Evolutionary conservation across 2,888 invertebrate genomes (phyloP), one percentile per base, ranked within the genome.

Genomic region (Lithosia quadra): DNA sequence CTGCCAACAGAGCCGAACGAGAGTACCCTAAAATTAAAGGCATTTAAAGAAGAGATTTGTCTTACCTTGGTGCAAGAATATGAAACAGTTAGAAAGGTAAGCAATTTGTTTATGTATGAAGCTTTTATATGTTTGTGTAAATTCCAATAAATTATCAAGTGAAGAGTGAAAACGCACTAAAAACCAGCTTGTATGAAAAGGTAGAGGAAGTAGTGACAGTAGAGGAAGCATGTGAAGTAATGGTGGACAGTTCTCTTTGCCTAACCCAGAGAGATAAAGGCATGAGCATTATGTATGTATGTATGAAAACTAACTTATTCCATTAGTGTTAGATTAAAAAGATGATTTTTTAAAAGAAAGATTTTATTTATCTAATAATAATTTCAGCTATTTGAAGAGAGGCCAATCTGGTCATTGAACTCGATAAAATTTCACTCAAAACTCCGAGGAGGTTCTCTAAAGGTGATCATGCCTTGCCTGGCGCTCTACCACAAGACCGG

Each of bases 371-470:
- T 28, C 18, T 11, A 22, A 22, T 55, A 10, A 15, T 49, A 15
- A 22, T 63, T 63, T 66, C 82, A 97, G 96, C 86, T 97, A 11
- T 99, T 99, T 90, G 96, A 98, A 65, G 96, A 98, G 67, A 96
- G 98, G 65, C 99, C 99, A 0, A 96, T 99, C 76, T 99, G 99
- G 98, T 97, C 98, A 0, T 96, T 97, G 81, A 96, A 97, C 79
- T 98, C 97, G 0, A 86, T 99, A 18, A 92, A 96, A 66, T 96
- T 96, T 83, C 95, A 96, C 60, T 96, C 97, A 0, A 96, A 96
- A 65, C 91, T 97, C 57, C 92, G 95, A 0, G 84, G 90, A 1
- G 96, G 96, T 18, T 96, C 96, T 65, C 84, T 98, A 0, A 98
- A 97, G 90, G 95, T 96, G 68, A 95, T 99, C 18, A 94, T 99